phyloP scores from a whole-genome alignment of 2,113 vertebrate species.

The Coturnix japonica region DNA sequence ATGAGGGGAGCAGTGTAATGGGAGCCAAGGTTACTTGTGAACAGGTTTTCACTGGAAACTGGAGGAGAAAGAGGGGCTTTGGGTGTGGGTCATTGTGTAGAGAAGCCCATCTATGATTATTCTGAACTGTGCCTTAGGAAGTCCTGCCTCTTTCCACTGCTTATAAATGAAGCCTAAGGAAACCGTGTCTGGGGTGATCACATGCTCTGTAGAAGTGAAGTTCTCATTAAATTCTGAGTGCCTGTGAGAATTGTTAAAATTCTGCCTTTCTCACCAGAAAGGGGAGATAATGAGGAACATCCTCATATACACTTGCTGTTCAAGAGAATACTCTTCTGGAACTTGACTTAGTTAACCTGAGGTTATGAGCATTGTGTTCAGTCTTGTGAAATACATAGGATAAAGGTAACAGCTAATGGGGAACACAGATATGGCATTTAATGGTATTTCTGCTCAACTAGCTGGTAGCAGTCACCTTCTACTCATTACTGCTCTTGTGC shows the following conservation, averaged over 20 bases:
- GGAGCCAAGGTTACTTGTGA: neutral
- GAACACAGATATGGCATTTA: neutral
- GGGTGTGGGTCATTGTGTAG: neutral
- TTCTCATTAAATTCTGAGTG: neutral
- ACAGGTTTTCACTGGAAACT: neutral
- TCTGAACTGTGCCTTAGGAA: neutral
- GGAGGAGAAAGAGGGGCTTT: neutral
- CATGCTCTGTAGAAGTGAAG: neutral
- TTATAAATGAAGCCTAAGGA: neutral
- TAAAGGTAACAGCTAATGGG: neutral
- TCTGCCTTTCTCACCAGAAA: neutral
- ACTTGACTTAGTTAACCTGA: neutral
- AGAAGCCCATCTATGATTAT: neutral
- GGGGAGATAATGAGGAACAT: neutral
- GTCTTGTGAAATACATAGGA: neutral
- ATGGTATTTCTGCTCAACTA: neutral
- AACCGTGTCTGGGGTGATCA: neutral
- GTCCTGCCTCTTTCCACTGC: neutral
- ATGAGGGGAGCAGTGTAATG: neutral
- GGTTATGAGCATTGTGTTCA: neutral
- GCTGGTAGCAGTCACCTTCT: neutral
- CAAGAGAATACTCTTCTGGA: neutral
- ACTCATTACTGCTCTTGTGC: neutral
- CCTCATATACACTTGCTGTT: neutral
- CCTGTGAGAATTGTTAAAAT: neutral